These are phyloP conservation scores for Drosophila trapezifrons DNA, from an alignment of 1,140 invertebrate genomes.

Conservation along the genomic window DNA sequence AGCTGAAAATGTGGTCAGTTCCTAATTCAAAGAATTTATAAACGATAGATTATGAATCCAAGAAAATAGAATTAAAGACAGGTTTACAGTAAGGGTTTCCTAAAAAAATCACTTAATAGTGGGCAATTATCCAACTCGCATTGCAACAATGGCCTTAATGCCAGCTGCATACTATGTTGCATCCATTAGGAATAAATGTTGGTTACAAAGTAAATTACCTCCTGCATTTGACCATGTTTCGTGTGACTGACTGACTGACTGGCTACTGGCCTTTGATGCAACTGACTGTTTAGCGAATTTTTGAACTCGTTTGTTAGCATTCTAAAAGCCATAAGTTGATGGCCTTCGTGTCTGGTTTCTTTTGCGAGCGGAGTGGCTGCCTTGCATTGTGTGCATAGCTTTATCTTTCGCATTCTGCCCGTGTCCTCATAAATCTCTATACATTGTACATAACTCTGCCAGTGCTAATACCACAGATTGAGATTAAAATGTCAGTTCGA, in stretches of 20 bases:
- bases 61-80: not conserved
- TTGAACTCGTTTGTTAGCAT: conserved; percentile 70
- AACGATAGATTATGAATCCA: no score
- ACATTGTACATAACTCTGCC: conserved; percentile 8
- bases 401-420: conserved; percentile 22
- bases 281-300: conserved; percentile 52
- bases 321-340: conserved; percentile 68
- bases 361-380: conserved; percentile 51
- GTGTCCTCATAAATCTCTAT: conserved; percentile 16
- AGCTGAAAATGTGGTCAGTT: no score
- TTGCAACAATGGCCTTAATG: not conserved
- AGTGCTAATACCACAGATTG: conserved; percentile 54
- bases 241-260: conserved; percentile 29
- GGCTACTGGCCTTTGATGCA: conserved; percentile 70
- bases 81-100: not conserved
- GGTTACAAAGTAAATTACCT: conserved; percentile 26
- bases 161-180: conserved; percentile 6
- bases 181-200: conserved; percentile 21
- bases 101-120: not conserved
- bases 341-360: conserved; percentile 79
- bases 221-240: conserved; percentile 42
- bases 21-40: no score
- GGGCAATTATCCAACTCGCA: not conserved
- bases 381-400: conserved; percentile 36
- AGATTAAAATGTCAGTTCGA: conserved; percentile 69